Percentiles rank a stretch among this genome's conserved stretches.
Evolutionary conservation across 2,113 vertebrate genomes (phyloP).

Genomic region (Casuarius casuarius): DNA sequence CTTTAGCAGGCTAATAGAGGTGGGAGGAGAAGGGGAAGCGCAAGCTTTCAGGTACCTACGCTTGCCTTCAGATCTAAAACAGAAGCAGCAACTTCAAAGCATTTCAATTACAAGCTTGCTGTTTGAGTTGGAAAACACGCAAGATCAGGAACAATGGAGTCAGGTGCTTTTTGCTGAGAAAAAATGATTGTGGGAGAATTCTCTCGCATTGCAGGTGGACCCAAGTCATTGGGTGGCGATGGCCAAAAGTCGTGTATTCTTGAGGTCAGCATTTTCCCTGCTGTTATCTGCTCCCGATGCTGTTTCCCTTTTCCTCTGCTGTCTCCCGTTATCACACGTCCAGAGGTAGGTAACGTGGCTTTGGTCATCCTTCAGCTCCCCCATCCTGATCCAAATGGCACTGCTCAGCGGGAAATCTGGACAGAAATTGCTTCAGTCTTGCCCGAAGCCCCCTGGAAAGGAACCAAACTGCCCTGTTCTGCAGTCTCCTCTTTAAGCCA

Average conservation of each 20-base stretch:
- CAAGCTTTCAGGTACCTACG: not conserved
- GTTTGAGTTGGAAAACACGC: not conserved
- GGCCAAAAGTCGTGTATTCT: rapidly evolving
- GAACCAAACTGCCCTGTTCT: not conserved
- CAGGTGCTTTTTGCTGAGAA: not conserved
- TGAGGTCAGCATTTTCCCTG: not conserved
- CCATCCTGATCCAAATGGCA: not conserved
- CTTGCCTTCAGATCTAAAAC: not conserved
- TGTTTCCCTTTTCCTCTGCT: not conserved
- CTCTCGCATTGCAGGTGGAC: not conserved
- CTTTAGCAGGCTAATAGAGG: not conserved
- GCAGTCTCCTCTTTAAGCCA: not conserved
- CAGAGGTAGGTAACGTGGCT: rapidly evolving
- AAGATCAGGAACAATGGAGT: rapidly evolving
- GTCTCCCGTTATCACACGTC: not conserved
- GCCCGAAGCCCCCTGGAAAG: not conserved
- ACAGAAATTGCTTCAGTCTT: not conserved
- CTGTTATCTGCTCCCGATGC: not conserved
- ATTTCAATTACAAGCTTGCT: rapidly evolving
- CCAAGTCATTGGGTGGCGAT: not conserved
- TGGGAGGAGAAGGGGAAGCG: not conserved
- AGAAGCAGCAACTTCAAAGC: not conserved
- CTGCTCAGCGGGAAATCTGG: not conserved
- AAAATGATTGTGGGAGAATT: rapidly evolving
- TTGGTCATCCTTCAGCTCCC: not conserved